Evolutionary conservation across 1,140 invertebrate species (phyloP), one percentile per base, ranked within the genome.

Genomic region (Sminthurides bifidus): DNA sequence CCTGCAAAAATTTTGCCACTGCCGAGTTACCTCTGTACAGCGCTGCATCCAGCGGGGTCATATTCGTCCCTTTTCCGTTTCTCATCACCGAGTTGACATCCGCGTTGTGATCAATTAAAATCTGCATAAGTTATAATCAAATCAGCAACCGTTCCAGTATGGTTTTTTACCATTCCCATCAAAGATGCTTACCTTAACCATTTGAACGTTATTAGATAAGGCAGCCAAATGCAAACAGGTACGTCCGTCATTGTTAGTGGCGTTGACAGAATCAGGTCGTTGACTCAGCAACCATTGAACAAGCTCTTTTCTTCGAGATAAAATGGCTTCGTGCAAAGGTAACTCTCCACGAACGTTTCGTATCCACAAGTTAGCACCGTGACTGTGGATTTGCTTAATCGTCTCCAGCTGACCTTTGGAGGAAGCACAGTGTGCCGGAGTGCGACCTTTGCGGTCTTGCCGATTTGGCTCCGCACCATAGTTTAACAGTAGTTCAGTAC

Each of bases 181-280:
- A 35, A 35, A 35, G 8, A 35, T n/a, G 33, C 14, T 37, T 44
- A 79, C 75, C 73, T 91, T 91, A 72, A 92, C 93, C 69, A 95
- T 81, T 72, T 94, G 92, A 1, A 94, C 78, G 70, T 96, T 88
- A 65, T 96, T 93, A 66, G 90, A 87, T 33, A 92, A 78, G 0
- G 93, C 91, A 0, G 93, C 91, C 38, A 98, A 84, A 71, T 98
- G 95, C 24, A 98, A 73, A 17, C 90, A 81, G 31, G 87, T 91
- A 60, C 91, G 79, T 0, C 94, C 93, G 67, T 93, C 90, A 64
- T 89, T 87, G 68, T 96, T 97, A 12, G 85, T 80, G 15, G 84
- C 81, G 68, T 94, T 90, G 0, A 93, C 79, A 57, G 87, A 81
- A 41, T 85, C 84, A 0, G 87, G 85, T 54, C 86, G 74, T 62